These are phyloP conservation scores for Amphiprion clarkii DNA, from an alignment of 2,797 vertebrate genomes.

Conservation along the genomic window DNA sequence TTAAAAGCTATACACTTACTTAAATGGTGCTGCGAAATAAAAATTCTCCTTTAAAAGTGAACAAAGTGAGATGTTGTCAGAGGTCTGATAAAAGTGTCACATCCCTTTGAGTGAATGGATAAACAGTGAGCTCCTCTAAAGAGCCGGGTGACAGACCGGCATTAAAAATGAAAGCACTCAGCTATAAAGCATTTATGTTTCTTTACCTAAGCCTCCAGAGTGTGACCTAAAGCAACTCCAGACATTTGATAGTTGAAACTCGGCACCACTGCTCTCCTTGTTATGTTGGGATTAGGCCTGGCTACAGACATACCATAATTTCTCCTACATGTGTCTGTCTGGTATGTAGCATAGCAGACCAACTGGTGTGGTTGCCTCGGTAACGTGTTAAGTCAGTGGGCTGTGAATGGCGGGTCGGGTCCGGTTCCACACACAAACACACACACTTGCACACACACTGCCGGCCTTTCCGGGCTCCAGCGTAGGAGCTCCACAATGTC, in stretches of 20 bases:
- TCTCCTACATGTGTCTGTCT: conserved; percentile 85
- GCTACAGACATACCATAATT: conserved; percentile 79
- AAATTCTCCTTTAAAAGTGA: background rate
- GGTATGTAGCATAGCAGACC: conserved; percentile 81
- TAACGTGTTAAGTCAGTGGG: conserved; percentile 82
- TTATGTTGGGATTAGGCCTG: conserved; percentile 70
- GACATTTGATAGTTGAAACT: conserved; percentile 69
- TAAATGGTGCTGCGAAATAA: background rate
- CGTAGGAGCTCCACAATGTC: conserved; percentile 49
- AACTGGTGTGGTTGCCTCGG: conserved; percentile 78
- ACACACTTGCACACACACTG: conserved; percentile 20
- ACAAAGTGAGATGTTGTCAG: conserved; percentile 6
- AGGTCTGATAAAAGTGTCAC: conserved; percentile 47
- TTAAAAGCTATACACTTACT: background rate
- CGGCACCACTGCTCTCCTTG: conserved; percentile 61
- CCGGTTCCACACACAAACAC: conserved; percentile 50
- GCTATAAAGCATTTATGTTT: conserved; percentile 53
- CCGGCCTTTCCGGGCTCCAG: conserved; percentile 59
- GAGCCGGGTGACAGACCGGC: conserved; percentile 43
- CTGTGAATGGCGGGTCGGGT: conserved; percentile 79
- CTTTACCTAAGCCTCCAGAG: conserved; percentile 49
- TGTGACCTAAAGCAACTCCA: conserved; percentile 58
- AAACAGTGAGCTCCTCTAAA: conserved; percentile 43
- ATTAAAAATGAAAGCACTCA: conserved; percentile 50
- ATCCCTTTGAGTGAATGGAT: conserved; percentile 32